Percentiles rank a stretch among this genome's conserved stretches.
These are phyloP conservation scores for Theretra japonica DNA, from an alignment of 2,888 invertebrate genomes.

Conservation along the genomic window DNA sequence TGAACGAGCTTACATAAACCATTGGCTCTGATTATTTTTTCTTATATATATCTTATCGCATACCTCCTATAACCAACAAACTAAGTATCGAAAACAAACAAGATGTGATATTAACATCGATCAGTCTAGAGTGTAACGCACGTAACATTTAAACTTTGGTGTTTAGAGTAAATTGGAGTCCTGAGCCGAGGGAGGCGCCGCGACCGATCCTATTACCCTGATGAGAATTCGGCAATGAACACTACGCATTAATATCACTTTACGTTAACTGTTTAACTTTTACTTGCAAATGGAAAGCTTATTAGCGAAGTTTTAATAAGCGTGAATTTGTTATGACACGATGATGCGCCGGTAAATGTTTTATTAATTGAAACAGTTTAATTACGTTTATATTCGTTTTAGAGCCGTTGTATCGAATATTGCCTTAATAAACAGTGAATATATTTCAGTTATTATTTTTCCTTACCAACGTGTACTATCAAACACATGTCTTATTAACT, in stretches of 20 bases:
- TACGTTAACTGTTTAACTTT: conserved; percentile 17
- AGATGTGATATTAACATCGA: neutral
- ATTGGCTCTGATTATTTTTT: neutral
- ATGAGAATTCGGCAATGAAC: conserved; percentile 11
- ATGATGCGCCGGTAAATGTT: neutral
- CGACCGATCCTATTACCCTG: conserved; percentile 11
- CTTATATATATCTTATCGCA: neutral
- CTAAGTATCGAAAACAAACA: neutral
- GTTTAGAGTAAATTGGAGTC: conserved; percentile 9
- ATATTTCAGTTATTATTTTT: neutral
- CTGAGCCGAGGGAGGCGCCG: neutral
- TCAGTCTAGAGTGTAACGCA: neutral
- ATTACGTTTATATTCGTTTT: neutral
- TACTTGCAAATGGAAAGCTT: conserved; percentile 14
- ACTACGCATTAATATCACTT: conserved; percentile 17
- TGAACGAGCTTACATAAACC: neutral
- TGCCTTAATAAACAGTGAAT: neutral
- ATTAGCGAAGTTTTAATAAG: conserved; percentile 8
- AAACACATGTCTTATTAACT: too few species aligned
- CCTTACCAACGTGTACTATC: neutral
- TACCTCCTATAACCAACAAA: neutral
- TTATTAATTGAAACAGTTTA: neutral
- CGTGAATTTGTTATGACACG: neutral
- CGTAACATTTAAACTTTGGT: conserved; percentile 17
- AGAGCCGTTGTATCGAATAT: neutral